Evolutionary conservation across 2,113 vertebrate species (phyloP).

Genomic region (Lepisosteus oculatus): DNA sequence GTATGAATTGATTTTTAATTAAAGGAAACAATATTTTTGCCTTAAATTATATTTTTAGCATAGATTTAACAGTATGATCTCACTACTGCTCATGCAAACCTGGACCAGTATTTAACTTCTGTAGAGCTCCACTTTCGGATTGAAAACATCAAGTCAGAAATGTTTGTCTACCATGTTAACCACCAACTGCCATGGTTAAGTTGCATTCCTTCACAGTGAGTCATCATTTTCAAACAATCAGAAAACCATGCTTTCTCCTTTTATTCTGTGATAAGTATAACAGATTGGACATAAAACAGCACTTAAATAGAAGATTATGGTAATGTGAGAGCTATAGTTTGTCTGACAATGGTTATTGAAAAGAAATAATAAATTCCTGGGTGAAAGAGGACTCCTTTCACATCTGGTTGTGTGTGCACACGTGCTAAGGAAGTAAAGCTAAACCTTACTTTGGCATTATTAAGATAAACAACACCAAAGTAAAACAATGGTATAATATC

Average conservation of each 20-base stretch:
- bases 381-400: neutral
- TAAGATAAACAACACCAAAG: neutral
- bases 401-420: neutral
- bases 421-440: conserved; percentile 10
- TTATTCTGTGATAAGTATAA: neutral
- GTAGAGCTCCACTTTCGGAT: too few species aligned
- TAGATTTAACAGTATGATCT: too few species aligned
- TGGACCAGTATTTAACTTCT: too few species aligned
- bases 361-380: neutral
- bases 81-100: too few species aligned
- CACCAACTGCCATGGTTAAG: too few species aligned
- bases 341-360: neutral
- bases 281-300: neutral
- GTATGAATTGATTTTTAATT: too few species aligned
- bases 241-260: neutral
- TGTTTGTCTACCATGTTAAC: too few species aligned
- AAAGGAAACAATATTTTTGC: too few species aligned
- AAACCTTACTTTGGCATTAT: neutral
- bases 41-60: too few species aligned
- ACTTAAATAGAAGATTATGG: neutral
- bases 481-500: conserved; percentile 13
- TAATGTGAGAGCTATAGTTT: neutral
- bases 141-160: too few species aligned
- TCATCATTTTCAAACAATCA: neutral
- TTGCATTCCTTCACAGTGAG: neutral